Base-by-base conservation (phyloP, 2,113 vertebrate species). In the Tangachromis dhanisi region DNA sequence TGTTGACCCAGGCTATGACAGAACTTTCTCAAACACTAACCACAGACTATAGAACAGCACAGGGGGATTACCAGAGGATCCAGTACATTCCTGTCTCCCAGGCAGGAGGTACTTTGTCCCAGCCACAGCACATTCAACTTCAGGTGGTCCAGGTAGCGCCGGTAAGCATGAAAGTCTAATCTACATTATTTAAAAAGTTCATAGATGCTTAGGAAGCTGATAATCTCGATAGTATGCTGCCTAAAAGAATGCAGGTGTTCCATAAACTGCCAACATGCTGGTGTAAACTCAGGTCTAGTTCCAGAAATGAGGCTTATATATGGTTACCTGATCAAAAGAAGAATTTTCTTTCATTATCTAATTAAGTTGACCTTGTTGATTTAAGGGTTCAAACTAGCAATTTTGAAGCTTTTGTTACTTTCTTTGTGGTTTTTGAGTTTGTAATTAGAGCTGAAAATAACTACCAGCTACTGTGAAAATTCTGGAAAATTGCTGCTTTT, bases 1-100 rank as follows among this genome's bases (percentile, higher is more conserved):
- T 99, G 83, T 95, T 99, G 93, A 99, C 99, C 0, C 98, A 99
- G 94, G 99, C 99, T 4, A 99, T 99, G 99, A 99, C 98, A 0
- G 99, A 99, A 92, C 97, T 99, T 42, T 99, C 99, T 13, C 98
- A 99, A 95, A 99, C 98, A 3, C 95, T 99, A 88, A 98, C 97
- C 2, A 97, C 98, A 2, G 99, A 99, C 95, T 99, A 98, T 94
- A 96, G 99, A 35, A 97, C 98, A 0, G 93, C 97, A 0, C 98
- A 98, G 94, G 98, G 98, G 2, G 98, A 99, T 85, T 99, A 97
- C 94, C 98, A 98, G 95, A 97, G 98, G 53, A 99, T 99, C 91
- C 98, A 99, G 95, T 99, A 99, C 92, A 99, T 99, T 91, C 98
- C 98, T 0, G 97, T 99, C 68, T 97, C 98, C 1, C 98, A 99